Percentiles rank a stretch among this genome's conserved stretches.
These are phyloP conservation scores for Serilophus lunatus DNA, from an alignment of 2,113 vertebrate genomes.

Conservation along the genomic window DNA sequence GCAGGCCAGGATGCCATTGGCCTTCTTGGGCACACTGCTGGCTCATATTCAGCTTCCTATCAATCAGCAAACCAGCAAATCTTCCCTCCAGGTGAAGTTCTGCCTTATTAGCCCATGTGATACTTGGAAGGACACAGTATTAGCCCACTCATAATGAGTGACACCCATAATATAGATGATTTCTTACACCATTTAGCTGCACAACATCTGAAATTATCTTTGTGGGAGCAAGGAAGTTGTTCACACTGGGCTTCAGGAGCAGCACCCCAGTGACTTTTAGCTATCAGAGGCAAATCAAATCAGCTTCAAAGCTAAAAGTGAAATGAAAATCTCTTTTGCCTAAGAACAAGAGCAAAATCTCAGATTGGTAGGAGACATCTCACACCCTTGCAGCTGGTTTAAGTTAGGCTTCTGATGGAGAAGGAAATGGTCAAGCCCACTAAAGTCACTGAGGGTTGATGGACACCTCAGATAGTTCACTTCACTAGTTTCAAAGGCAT, in stretches of 20 bases:
- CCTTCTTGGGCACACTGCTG: too few relatives aligned
- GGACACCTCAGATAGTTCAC: neutral
- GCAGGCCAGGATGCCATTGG: too few relatives aligned
- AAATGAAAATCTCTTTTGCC: neutral
- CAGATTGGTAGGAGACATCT: neutral
- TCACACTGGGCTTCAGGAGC: neutral
- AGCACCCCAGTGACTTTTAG: neutral
- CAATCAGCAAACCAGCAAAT: too few relatives aligned
- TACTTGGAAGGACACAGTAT: neutral
- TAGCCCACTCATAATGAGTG: neutral
- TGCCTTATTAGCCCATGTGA: neutral
- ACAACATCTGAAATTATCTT: neutral
- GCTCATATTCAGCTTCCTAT: too few relatives aligned
- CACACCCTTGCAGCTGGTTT: neutral
- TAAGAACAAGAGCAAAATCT: neutral
- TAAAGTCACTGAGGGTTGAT: accelerated
- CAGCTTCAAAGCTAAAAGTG: neutral
- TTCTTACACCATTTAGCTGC: neutral
- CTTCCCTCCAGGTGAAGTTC: neutral
- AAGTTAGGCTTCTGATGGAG: neutral
- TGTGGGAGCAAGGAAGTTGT: neutral
- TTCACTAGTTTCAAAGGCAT: neutral
- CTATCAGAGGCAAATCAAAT: neutral
- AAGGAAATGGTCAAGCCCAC: neutral
- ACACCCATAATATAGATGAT: neutral